Evolutionary conservation across 2,888 invertebrate species (phyloP), one percentile per base, ranked within the genome.

Genomic region (Tridacna crocea): DNA sequence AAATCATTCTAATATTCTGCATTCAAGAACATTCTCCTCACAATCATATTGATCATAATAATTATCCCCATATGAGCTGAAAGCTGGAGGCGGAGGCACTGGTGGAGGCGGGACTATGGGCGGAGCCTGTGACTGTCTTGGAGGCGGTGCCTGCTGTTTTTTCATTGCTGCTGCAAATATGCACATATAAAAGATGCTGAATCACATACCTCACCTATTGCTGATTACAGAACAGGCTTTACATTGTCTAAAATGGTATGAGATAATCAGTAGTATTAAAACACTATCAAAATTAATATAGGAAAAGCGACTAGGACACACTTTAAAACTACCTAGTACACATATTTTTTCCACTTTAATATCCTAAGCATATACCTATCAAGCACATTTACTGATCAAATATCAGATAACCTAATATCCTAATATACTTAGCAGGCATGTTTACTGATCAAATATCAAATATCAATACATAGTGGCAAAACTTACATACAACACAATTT

Each of bases 61-160:
- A 68, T 46, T 68, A 68, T 68, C 68, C 68, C 78, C 70, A 61
- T 85, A 85, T 19, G 72, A 48, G 27, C 82, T 78, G 73, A 90
- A 90, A 85, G 87, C 87, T 48, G 91, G 91, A 79, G 91, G 92
- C 65, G 92, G 92, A 81, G 91, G 92, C 63, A 92, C 90, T 77
- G 96, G 96, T 89, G 96, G 94, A 75, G 96, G 91, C 76, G 92
- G 92, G 61, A 90, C 84, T 65, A 88, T 76, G 60, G 90, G 89
- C 10, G 89, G 89, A 27, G 90, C 87, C 27, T 89, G 80, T 61
- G 87, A 79, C 36, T 88, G 84, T 68, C 84, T 83, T n/a, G 87
- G 85, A 47, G 84, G 82, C 17, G 75, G 83, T 55, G 81, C 84
- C 72, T 85, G 83, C 48, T 87, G 84, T 48, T 82, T 78, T 74